Percentiles rank a stretch among this genome's conserved stretches.
phyloP scores from a whole-genome alignment of 2,888 invertebrate species.

The Drosophila atripex region DNA sequence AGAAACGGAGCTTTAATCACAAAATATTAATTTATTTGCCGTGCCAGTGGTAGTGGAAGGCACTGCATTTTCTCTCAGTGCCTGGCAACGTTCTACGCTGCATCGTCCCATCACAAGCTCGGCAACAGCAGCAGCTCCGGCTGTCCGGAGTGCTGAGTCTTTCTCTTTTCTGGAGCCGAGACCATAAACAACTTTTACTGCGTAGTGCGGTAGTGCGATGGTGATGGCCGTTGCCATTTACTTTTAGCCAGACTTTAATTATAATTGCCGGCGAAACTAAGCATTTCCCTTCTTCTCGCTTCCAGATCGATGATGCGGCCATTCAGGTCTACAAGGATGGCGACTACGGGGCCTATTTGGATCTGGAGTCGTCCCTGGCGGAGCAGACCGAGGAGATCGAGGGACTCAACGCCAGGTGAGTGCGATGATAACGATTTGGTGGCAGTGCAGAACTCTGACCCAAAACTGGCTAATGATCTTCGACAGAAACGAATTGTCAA shows the following conservation, averaged over 20 bases:
- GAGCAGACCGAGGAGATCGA: slow-evolving; percentile 99
- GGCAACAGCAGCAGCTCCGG: slow-evolving; percentile 4
- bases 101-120: slow-evolving; percentile 23
- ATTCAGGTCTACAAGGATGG: slow-evolving; percentile 98
- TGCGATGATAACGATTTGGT: slow-evolving; percentile 12
- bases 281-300: slow-evolving; percentile 67
- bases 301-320: slow-evolving; percentile 98
- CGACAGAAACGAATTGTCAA: slow-evolving; percentile 41
- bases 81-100: slow-evolving; percentile 66
- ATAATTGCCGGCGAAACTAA: slow-evolving; percentile 62
- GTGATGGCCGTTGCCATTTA: slow-evolving; percentile 47
- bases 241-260: slow-evolving; percentile 66
- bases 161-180: slow-evolving; percentile 54
- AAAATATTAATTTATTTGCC: not conserved
- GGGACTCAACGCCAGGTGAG: slow-evolving; percentile 96
- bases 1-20: not conserved
- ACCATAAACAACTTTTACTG: slow-evolving; percentile 78
- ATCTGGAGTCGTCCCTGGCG: slow-evolving; percentile 97
- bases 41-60: not conserved
- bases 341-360: slow-evolving; percentile 98
- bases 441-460: not conserved
- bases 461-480: slow-evolving; percentile 40
- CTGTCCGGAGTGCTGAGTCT: slow-evolving; percentile 31
- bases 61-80: slow-evolving; percentile 49
- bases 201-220: slow-evolving; percentile 63